Evolutionary conservation across 1,140 invertebrate genomes (phyloP).

Genomic region (Drosophila bipectinata): DNA sequence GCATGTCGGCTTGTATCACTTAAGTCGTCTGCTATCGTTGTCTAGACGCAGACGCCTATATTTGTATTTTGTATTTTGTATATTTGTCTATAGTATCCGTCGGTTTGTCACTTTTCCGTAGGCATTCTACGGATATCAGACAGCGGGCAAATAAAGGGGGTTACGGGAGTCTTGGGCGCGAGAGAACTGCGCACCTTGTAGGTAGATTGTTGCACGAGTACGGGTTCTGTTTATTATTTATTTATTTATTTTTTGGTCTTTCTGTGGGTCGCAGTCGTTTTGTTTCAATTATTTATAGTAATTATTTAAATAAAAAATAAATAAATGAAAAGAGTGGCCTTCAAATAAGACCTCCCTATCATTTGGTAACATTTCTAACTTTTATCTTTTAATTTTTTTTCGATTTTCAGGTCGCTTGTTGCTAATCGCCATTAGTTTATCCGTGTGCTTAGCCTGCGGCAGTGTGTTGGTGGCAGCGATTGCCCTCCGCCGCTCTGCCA

Average conservation of each 20-base stretch:
- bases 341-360: too few species aligned
- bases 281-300: constrained; percentile 52
- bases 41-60: constrained; percentile 56
- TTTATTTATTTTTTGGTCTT: constrained; percentile 13
- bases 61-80: constrained; percentile 16
- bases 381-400: not conserved
- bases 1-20: constrained; percentile 77
- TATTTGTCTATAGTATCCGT: constrained; percentile 16
- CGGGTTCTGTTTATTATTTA: constrained; percentile 11
- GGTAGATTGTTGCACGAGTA: constrained; percentile 21
- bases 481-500: constrained; percentile 61
- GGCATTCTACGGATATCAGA: constrained; percentile 11
- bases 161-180: constrained; percentile 26
- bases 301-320: constrained; percentile 20
- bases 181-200: constrained; percentile 33
- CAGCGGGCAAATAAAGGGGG: not conserved
- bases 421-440: constrained; percentile 75
- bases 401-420: constrained; percentile 65
- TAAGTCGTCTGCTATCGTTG: constrained; percentile 80
- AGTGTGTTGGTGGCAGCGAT: constrained; percentile 70
- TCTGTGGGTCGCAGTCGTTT: constrained; percentile 37
- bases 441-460: constrained; percentile 74
- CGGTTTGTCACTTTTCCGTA: constrained; percentile 10
- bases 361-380: constrained; percentile 1
- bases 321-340: not conserved